A percentile compares a stretch with the other conserved stretches of the same genome.
These are phyloP conservation scores for Meta bourneti DNA, from an alignment of 2,888 invertebrate species.

Conservation along the genomic window DNA sequence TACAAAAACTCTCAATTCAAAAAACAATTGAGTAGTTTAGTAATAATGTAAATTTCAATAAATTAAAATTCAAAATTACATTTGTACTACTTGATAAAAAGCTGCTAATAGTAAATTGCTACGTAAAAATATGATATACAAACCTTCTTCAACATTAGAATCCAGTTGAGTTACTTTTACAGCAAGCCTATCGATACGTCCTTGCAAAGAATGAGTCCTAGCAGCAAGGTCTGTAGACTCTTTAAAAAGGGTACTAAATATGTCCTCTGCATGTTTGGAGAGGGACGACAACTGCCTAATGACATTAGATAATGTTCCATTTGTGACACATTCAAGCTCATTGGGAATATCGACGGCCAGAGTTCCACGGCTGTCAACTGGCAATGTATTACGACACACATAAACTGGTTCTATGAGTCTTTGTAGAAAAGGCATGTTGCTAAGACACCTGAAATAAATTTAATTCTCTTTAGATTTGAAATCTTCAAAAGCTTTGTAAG, in stretches of 20 bases:
- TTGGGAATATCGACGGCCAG: constrained; percentile 85
- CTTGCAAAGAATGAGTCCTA: constrained; percentile 93
- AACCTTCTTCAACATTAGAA: constrained; percentile 96
- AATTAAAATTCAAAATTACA: no score
- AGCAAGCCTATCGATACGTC: constrained; percentile 92
- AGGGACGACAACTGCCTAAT: constrained; percentile 91
- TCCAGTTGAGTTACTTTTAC: constrained; percentile 97
- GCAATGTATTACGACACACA: constrained; percentile 95
- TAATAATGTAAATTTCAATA: no score
- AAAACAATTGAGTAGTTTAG: no score
- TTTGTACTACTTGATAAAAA: no score
- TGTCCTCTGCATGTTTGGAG: constrained; percentile 97
- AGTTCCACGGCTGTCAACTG: constrained; percentile 81
- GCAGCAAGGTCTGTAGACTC: constrained; percentile 94
- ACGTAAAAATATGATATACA: background rate
- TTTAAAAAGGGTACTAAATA: constrained; percentile 95
- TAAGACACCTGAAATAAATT: constrained; percentile 28
- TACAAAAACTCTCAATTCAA: no score
- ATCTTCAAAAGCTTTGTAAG: background rate
- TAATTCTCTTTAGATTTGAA: no score
- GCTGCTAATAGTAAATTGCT: background rate
- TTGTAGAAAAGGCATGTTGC: constrained; percentile 97
- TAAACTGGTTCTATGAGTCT: constrained; percentile 97
- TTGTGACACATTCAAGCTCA: constrained; percentile 98
- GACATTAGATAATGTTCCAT: constrained; percentile 97